These are phyloP conservation scores for Zoanthus sansibaricus DNA, from an alignment of 92 coral and sea anemone genomes.

Conservation along the genomic window DNA sequence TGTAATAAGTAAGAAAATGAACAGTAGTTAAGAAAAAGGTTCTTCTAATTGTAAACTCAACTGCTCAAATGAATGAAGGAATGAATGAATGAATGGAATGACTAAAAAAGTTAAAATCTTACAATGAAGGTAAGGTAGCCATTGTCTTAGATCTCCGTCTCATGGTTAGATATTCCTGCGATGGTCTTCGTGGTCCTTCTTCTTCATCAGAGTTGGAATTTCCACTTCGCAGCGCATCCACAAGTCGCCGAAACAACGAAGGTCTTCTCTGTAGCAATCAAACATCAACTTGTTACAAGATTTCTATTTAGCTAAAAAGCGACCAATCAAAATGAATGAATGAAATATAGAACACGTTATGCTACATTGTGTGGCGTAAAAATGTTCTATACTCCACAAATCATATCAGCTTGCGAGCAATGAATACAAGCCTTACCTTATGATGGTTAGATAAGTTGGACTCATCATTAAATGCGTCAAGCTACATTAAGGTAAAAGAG, in stretches of 20 bases:
- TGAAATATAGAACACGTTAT: background rate
- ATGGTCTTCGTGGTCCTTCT: constrained; percentile 60
- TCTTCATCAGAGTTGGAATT: constrained; percentile 91
- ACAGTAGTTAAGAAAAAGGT: too few relatives aligned
- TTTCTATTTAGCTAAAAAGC: background rate
- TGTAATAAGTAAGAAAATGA: too few relatives aligned
- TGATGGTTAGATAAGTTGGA: constrained; percentile 19
- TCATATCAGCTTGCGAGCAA: background rate
- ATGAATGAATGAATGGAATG: too few relatives aligned
- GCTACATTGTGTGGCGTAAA: background rate
- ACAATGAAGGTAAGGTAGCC: constrained; percentile 89
- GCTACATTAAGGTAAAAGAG: background rate
- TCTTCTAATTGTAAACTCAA: too few relatives aligned
- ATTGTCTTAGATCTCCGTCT: constrained; percentile 93
- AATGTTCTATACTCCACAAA: background rate
- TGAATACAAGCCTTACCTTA: constrained; percentile 19
- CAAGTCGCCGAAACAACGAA: constrained; percentile 92
- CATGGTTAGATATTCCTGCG: constrained; percentile 66
- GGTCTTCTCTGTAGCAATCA: constrained; percentile 74
- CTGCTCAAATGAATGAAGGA: too few relatives aligned
- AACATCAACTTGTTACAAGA: background rate
- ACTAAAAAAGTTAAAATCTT: constrained; percentile 35
- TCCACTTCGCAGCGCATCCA: constrained; percentile 84
- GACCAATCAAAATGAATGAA: background rate
- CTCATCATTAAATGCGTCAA: constrained; percentile 8